Evolutionary conservation across 2,888 invertebrate species (phyloP).

Genomic region (Ormyrus rosae): DNA sequence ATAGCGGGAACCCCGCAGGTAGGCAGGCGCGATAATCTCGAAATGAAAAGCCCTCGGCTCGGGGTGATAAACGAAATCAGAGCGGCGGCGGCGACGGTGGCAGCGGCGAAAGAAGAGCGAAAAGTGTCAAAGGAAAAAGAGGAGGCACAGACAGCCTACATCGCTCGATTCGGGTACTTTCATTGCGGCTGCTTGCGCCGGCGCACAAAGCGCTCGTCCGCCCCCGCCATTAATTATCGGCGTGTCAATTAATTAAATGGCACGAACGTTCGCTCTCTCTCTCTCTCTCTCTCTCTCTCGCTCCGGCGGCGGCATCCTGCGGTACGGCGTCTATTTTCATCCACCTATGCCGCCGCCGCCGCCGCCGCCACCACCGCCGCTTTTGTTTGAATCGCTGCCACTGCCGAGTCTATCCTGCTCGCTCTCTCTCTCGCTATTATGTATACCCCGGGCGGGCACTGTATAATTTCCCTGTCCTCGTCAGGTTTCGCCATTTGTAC

Average conservation of each 20-base stretch:
- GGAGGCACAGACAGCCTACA: too few relatives aligned
- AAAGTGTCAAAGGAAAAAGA: too few relatives aligned
- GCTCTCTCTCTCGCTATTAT: slow-evolving; percentile 1
- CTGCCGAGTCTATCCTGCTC: too few relatives aligned
- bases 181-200: too few relatives aligned
- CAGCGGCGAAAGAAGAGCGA: too few relatives aligned
- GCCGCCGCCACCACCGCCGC: background rate
- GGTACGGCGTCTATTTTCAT: slow-evolving; percentile 21
- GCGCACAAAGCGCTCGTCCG: background rate
- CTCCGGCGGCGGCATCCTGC: background rate
- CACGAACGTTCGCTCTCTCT: slow-evolving; percentile 11
- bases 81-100: too few relatives aligned
- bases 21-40: too few relatives aligned
- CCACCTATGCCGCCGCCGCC: slow-evolving; percentile 6
- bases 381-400: slow-evolving; percentile 48
- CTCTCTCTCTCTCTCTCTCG: background rate
- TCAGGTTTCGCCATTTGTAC: slow-evolving; percentile 27
- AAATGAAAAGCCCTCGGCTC: too few relatives aligned
- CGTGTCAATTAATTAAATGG: slow-evolving; percentile 58
- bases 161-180: too few relatives aligned
- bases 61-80: too few relatives aligned
- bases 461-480: slow-evolving; percentile 39
- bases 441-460: background rate
- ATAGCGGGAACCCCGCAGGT: too few relatives aligned
- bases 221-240: slow-evolving; percentile 56